Conservation (phyloP, 2,888 invertebrate species). For the Nysson spinosus region DNA sequence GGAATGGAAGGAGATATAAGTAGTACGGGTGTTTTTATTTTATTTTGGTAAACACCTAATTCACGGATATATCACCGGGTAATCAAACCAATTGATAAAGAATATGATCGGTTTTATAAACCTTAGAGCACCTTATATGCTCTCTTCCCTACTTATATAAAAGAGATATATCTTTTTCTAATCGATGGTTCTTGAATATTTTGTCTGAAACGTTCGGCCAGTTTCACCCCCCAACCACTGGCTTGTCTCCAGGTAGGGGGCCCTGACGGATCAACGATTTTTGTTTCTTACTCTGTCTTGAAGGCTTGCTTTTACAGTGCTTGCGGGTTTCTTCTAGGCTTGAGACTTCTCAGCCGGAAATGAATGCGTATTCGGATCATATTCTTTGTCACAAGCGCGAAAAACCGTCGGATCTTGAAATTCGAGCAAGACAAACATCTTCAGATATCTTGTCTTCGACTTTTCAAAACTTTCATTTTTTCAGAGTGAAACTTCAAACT, state of each 20-base stretch:
- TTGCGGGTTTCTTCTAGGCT: constrained; percentile 68
- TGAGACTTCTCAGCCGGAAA: constrained; percentile 74
- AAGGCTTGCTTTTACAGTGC: constrained; percentile 58
- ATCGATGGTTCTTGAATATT: constrained; percentile 66
- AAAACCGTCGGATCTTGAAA: constrained; percentile 74
- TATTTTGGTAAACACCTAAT: constrained; percentile 51
- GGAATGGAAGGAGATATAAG: constrained; percentile 62
- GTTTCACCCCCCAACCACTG: constrained; percentile 67
- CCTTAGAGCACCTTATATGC: constrained; percentile 67
- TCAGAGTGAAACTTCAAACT: constrained; percentile 77
- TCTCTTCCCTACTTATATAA: constrained; percentile 64
- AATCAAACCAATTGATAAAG: constrained; percentile 73
- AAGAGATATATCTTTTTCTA: too few relatives aligned
- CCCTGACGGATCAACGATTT: constrained; percentile 66
- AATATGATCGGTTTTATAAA: constrained; percentile 75
- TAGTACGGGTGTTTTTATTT: constrained; percentile 56
- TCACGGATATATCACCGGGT: constrained; percentile 41
- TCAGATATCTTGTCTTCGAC: constrained; percentile 75
- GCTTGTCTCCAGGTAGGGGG: constrained; percentile 67
- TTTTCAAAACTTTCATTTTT: constrained; percentile 75
- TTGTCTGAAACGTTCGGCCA: constrained; percentile 66
- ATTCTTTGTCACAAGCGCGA: constrained; percentile 77
- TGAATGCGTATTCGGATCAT: constrained; percentile 76
- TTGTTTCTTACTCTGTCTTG: constrained; percentile 63
- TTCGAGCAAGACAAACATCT: constrained; percentile 75